Evolutionary conservation across 2,113 vertebrate genomes (phyloP), one percentile per base, ranked within the genome.

Genomic region (Hoplias malabaricus): DNA sequence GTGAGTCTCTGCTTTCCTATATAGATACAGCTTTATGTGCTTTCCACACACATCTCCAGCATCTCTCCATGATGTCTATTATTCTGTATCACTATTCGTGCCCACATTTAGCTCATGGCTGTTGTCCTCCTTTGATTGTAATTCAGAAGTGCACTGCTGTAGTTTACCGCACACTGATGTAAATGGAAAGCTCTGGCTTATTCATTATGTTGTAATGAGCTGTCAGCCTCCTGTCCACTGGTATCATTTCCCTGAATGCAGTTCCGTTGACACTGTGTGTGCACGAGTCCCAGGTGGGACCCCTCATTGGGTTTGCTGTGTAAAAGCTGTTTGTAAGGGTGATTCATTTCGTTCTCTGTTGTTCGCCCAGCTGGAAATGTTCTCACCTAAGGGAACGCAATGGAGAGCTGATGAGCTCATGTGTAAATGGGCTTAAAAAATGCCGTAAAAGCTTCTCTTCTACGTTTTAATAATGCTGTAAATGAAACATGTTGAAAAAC

Each of bases 1-100:
- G 98, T 99, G 93, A 96, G 97, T 95, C 61, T 56, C 75, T 9
- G 19, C n/a, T 25, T 62, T 21, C 53, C 12, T 61, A n/a, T 42
- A 31, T 34, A 8, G 33, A 12, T 6, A 48, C 65, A 50, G 19
- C 19, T 57, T 65, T 38, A 31, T 36, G 1, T 53, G 21, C n/a
- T 53, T 21, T 53, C 48, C 48, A 21, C 21, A 53, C 21, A 13
- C 6, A 13, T 2, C 42, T 43, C 11, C 7, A 25, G 16, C 31
- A 31, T 62, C 31, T 29, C 34, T 14, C 29, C 29, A 16, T 27
- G 34, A 36, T 16, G 14, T 23, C 36, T 69, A 16, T 31, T 27
- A 33, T 65, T 13, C 19, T 21, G 9, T n/a, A n/a, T 38, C 5
- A 4, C 38, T 7, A 36, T 25, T 40, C n/a, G 4, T 36, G 61